Base-by-base conservation (phyloP, 2,888 invertebrate genomes). In the Brachyptera risi region DNA sequence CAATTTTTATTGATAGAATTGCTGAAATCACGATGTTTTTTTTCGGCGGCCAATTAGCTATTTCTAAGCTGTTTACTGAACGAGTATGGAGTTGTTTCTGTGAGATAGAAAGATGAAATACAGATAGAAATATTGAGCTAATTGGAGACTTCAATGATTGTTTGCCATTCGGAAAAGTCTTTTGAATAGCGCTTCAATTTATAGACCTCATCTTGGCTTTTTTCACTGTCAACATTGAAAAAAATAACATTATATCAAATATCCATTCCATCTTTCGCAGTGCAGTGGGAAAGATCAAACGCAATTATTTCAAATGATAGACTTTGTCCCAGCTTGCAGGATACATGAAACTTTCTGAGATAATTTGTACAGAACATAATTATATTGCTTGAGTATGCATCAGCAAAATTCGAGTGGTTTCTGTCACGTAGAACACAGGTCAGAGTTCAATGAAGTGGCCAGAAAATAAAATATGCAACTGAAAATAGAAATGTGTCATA, bases 91-190 rank as follows among this genome's bases (percentile, higher is more conserved):
- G 21, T 47, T 47, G 47, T 37, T 15, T 19, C 11, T 44, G 15
- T 21, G 21, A 44, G 35, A 17, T 54, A 13, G 51, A 54, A 19
- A 54, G 54, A 37, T 54, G 37, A 15, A 31, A 5, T 31, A 35
- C 5, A 23, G 31, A n/a, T 27, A 51, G n/a, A 27, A 26, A n/a
- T n/a, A n/a, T n/a, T n/a, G 3, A 44, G 37, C 54, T 54, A 54
- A 54, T 54, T 54, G 54, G 54, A 51, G 23, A 54, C 19, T 54
- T 47, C 13, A 5, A 19, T 54, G 37, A 54, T 54, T 54, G 54
- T 54, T 54, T 54, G 37, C 35, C 21, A 54, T 37, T 35, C 27
- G 27, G 24, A 54, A 54, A 35, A 54, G 35, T 15, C 35, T 13
- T 54, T 54, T 54, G 17, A 19, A 54, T 37, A 23, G 54, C 54